Evolutionary conservation across 1,140 invertebrate genomes (phyloP).

Genomic region (Drosophila neocordata): DNA sequence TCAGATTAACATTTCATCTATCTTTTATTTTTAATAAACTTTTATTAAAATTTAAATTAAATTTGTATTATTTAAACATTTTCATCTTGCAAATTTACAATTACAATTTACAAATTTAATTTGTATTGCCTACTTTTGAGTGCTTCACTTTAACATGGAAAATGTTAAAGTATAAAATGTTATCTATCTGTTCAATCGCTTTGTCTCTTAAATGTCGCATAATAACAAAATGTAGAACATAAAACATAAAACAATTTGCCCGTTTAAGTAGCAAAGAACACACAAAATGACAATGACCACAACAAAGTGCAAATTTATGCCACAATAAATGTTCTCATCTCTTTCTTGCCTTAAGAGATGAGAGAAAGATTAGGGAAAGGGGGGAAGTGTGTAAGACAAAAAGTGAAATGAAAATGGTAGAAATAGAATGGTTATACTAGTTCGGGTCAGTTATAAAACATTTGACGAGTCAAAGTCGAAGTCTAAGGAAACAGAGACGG

Average conservation of each 20-base stretch:
- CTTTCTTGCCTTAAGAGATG: not conserved
- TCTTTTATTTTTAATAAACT: no score
- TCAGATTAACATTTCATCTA: no score
- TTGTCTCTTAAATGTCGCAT: conserved; percentile 32
- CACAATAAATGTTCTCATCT: conserved; percentile 63
- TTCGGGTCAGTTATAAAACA: conserved; percentile 29
- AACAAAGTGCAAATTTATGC: conserved; percentile 79
- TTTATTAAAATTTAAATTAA: no score
- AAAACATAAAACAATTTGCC: conserved; percentile 75
- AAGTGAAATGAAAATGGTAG: no score
- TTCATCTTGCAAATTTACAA: no score
- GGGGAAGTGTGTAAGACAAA: not conserved
- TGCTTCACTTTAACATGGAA: not conserved
- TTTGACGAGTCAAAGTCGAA: conserved; percentile 49
- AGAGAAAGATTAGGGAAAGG: not conserved
- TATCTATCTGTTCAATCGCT: not conserved
- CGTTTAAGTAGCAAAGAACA: conserved; percentile 61
- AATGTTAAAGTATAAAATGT: not conserved
- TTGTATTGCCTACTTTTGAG: not conserved
- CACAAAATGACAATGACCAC: conserved; percentile 68
- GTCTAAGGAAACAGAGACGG: conserved; percentile 12
- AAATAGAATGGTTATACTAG: not conserved
- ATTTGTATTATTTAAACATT: no score
- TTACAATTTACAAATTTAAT: no score
- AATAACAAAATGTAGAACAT: conserved; percentile 16